A percentile compares a stretch with the other conserved stretches of the same genome.
phyloP scores from a whole-genome alignment of 1,140 invertebrate species.

The Asobara japonica region DNA sequence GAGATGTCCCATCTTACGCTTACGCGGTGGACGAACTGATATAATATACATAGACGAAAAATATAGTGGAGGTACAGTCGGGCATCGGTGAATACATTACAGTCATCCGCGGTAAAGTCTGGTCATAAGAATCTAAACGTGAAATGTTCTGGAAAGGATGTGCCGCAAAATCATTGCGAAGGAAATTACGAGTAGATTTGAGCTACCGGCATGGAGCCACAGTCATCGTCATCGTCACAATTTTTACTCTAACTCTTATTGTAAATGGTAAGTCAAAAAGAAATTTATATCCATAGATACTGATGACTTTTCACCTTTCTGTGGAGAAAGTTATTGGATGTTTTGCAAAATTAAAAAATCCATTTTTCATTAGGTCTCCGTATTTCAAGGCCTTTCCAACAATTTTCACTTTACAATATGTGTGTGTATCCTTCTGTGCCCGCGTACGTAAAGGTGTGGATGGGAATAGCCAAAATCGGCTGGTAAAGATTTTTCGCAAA shows the following conservation, averaged over 20 bases:
- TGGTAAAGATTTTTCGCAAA: too few relatives aligned
- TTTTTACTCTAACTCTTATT: conserved; percentile 44
- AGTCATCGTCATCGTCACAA: conserved; percentile 43
- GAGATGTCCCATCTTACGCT: too few relatives aligned
- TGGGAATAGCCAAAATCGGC: too few relatives aligned
- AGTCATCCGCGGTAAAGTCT: conserved; percentile 7
- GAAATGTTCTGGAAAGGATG: conserved; percentile 56
- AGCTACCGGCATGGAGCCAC: conserved; percentile 32
- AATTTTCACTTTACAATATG: too few relatives aligned
- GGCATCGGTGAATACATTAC: neutral
- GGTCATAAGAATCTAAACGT: conserved; percentile 38
- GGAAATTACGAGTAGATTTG: conserved; percentile 44
- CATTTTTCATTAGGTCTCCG: too few relatives aligned
- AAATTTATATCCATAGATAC: neutral
- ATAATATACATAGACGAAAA: neutral
- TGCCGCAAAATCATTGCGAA: conserved; percentile 41
- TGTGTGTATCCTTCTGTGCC: too few relatives aligned
- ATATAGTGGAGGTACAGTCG: neutral
- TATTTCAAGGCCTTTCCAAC: too few relatives aligned
- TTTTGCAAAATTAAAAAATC: too few relatives aligned
- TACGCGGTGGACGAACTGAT: too few relatives aligned
- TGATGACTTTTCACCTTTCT: neutral
- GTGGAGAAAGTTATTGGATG: neutral
- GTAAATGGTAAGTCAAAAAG: conserved; percentile 44
- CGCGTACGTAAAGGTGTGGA: too few relatives aligned